Conservation (phyloP, 2,113 vertebrate genomes). For the Microtus montanus region DNA sequence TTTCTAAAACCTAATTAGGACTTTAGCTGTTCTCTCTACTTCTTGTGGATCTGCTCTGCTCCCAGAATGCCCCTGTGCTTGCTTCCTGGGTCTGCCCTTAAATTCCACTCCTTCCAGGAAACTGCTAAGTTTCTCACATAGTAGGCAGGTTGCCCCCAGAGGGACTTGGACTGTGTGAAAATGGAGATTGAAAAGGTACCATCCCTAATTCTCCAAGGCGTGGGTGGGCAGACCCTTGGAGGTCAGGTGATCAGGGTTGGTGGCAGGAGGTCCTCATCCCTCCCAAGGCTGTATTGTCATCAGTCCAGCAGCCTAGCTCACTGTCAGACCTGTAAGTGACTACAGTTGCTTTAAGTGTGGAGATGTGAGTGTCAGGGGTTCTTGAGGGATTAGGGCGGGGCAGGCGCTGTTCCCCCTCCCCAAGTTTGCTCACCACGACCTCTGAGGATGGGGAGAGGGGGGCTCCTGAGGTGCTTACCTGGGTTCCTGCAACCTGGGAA, state of each 20-base stretch:
- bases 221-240: background rate
- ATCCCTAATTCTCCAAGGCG: background rate
- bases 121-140: background rate
- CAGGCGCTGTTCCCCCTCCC: background rate
- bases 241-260: background rate
- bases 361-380: background rate
- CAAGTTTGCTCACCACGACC: too few species aligned
- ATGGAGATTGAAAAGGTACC: background rate
- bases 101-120: background rate
- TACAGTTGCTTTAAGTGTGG: background rate
- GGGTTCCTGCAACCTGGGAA: fast-evolving
- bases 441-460: too few species aligned
- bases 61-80: background rate
- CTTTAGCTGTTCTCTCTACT: background rate
- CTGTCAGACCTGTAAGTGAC: background rate
- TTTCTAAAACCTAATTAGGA: background rate
- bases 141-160: background rate
- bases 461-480: too few species aligned
- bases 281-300: background rate
- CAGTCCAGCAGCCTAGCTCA: background rate
- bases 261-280: too few species aligned
- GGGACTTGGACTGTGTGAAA: background rate
- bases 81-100: background rate
- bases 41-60: background rate
- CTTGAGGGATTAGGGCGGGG: background rate